These are phyloP conservation scores for Eudasyphora cyanicolor DNA, from an alignment of 2,888 invertebrate species.

Conservation along the genomic window DNA sequence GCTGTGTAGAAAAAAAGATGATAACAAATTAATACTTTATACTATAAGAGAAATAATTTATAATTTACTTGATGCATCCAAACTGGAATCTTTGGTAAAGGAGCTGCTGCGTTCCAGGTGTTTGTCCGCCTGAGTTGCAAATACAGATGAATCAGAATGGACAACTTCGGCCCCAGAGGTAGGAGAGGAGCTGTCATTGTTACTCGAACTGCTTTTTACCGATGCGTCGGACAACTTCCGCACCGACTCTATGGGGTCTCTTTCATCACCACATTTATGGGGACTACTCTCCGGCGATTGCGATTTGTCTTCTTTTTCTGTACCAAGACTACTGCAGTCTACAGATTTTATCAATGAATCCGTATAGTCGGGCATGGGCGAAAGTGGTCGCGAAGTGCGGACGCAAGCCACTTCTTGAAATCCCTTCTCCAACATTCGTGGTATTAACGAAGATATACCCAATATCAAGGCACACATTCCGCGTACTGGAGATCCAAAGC, in stretches of 20 bases:
- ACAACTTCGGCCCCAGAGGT: conserved; percentile 54
- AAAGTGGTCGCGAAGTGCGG: conserved; percentile 86
- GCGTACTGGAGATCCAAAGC: conserved; percentile 96
- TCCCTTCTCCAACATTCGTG: conserved; percentile 92
- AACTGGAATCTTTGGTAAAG: conserved; percentile 87
- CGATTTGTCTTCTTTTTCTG: conserved; percentile 36
- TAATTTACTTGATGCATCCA: conserved; percentile 82
- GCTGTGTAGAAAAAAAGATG: conserved; percentile 67
- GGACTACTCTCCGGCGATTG: no score
- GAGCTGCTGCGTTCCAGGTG: conserved; percentile 77
- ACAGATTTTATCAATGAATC: conserved; percentile 73
- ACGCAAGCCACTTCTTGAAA: conserved; percentile 91
- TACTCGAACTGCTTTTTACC: conserved; percentile 49
- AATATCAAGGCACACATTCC: conserved; percentile 92
- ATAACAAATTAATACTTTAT: background rate
- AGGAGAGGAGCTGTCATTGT: conserved; percentile 60
- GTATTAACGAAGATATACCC: conserved; percentile 93
- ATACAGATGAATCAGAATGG: conserved; percentile 69
- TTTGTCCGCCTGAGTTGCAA: conserved; percentile 70
- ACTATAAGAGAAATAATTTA: background rate
- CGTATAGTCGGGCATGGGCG: conserved; percentile 86
- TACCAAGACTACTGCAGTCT: conserved; percentile 8
- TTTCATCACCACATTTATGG: conserved; percentile 40
- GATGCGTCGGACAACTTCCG: conserved; percentile 9
- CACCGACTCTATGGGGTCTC: background rate